Base-by-base conservation (phyloP, 1,140 invertebrate genomes). In the Euura lappo region DNA sequence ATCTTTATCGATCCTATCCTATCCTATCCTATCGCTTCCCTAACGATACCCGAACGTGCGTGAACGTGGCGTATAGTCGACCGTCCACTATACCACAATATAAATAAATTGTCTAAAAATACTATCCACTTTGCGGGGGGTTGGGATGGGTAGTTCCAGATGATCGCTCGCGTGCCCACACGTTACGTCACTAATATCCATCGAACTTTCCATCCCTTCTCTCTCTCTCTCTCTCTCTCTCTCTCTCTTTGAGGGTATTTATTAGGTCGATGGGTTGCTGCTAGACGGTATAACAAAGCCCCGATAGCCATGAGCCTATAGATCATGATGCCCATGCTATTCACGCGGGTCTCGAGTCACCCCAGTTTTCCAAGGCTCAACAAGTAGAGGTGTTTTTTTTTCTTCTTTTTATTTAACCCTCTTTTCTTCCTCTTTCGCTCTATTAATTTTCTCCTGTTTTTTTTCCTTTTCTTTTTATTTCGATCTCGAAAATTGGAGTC, bases 131-230 rank as follows among this genome's bases (percentile, higher is more conserved):
- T 28, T 28, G 28, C 28, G 28, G 28, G 28, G 28, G 28, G 28
- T 28, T 28, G 28, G 28, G 28, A 28, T 28, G 47, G 47, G 47
- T 51, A 8, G 83, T 79, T 85, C 81, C 73, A 84, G 80, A 85
- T 84, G 79, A 73, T 74, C 81, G 79, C 71, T 81, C 80, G 78
- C 76, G 80, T 80, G 81, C 75, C 83, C 81, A 83, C 79, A 81
- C 78, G 79, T 84, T 76, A 79, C 73, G 74, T 79, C 47, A n/a
- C 47, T 8, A 51, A 7, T 28, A 7, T 51, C 47, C 7, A n/a
- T 51, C 7, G 7, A 51, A 51, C 47, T n/a, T 8, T 7, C 47
- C 47, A 7, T n/a, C 11, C 47, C 47, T 8, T 51, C 47, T 1
- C 47, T 51, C 47, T 51, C 47, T n/a, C 47, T 60, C 47, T 76